A percentile compares a stretch with the other conserved stretches of the same genome.
phyloP scores from a whole-genome alignment of 92 coral and sea anemone species.

The Palythoa heliodiscus region DNA sequence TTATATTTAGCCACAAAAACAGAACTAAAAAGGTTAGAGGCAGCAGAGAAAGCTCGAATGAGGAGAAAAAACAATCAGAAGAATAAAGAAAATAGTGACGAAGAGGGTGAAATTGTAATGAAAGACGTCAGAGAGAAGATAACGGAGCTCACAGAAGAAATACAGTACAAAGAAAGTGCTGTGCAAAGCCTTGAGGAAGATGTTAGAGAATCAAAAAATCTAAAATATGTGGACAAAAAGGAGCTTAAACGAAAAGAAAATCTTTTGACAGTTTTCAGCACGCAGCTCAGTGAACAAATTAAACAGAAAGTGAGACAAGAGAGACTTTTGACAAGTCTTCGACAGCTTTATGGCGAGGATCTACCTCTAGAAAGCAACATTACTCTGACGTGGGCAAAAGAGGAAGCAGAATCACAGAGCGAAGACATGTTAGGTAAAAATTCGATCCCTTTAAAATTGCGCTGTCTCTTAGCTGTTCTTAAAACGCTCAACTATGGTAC shows the following conservation, averaged over 20 bases:
- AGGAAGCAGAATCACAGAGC: background rate
- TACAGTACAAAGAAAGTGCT: constrained; percentile 46
- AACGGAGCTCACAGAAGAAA: constrained; percentile 55
- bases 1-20: constrained; percentile 65
- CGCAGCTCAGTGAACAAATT: constrained; percentile 68
- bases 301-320: constrained; percentile 70
- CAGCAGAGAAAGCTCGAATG: constrained; percentile 52
- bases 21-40: constrained; percentile 72
- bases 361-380: background rate
- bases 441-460: background rate
- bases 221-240: constrained; percentile 30
- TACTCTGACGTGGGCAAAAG: background rate
- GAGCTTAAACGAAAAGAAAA: constrained; percentile 67
- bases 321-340: constrained; percentile 47
- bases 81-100: constrained; percentile 25
- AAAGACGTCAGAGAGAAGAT: constrained; percentile 55
- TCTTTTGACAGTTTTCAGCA: constrained; percentile 57
- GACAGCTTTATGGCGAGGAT: constrained; percentile 24
- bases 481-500: no score
- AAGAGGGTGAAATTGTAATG: constrained; percentile 49
- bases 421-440: constrained; percentile 10
- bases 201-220: constrained; percentile 43
- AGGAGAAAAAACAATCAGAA: constrained; percentile 41
- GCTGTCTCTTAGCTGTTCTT: background rate
- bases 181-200: constrained; percentile 64